Percentiles rank a stretch among this genome's conserved stretches.
Conservation (phyloP, 1,140 invertebrate genomes). For the Tribolium madens region DNA sequence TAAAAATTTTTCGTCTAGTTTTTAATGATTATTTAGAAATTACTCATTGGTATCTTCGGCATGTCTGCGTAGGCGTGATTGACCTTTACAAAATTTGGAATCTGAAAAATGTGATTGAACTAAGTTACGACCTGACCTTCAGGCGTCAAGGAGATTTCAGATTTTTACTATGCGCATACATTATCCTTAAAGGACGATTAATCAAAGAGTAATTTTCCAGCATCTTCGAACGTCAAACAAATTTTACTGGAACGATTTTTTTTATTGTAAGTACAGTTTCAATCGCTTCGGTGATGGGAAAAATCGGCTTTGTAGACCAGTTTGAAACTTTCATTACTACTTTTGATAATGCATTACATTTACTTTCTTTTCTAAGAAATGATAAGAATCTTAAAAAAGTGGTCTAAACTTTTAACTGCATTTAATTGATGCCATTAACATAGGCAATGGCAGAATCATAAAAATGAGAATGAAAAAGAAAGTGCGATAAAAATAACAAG, state of each 20-base stretch:
- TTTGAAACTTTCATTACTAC: neutral
- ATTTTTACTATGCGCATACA: neutral
- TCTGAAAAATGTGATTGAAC: neutral
- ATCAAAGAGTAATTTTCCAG: constrained; percentile 12
- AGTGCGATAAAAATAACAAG: neutral
- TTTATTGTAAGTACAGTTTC: constrained; percentile 11
- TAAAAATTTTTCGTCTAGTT: neutral
- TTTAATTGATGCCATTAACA: constrained; percentile 19
- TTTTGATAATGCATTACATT: neutral
- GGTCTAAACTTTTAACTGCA: constrained; percentile 13
- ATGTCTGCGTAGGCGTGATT: neutral
- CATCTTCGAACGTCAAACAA: neutral
- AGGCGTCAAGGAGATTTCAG: neutral
- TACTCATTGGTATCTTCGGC: neutral
- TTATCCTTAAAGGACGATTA: neutral
- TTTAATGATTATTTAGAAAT: too few relatives aligned
- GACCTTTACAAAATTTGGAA: neutral
- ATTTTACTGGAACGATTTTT: neutral
- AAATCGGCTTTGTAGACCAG: neutral
- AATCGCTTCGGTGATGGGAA: constrained; percentile 5
- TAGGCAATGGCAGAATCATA: neutral
- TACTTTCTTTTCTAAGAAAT: constrained; percentile 8
- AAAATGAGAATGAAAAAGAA: constrained; percentile 11
- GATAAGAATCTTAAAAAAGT: constrained; percentile 7
- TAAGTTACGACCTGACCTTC: neutral